Evolutionary conservation across 2,113 vertebrate genomes (phyloP).

Genomic region (Ptilorrhoa leucosticta): DNA sequence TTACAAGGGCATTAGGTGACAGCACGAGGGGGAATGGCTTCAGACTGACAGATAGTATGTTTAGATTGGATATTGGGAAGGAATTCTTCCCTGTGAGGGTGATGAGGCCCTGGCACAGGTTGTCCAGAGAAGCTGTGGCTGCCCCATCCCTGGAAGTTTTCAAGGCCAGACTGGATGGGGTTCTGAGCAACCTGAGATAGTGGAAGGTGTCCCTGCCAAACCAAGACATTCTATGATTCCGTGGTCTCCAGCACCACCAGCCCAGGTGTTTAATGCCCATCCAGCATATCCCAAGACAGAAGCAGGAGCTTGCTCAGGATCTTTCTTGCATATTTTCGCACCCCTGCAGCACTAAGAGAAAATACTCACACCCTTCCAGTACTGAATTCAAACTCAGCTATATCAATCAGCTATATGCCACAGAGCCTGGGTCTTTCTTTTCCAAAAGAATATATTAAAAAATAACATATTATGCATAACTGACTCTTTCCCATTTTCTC

Average conservation of each 20-base stretch:
- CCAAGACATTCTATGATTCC: not conserved
- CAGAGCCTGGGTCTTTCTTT: not conserved
- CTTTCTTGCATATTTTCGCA: not conserved
- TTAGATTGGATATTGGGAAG: not conserved
- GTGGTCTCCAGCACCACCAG: not conserved
- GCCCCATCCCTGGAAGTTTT: not conserved
- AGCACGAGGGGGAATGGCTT: not conserved
- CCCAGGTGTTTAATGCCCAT: not conserved
- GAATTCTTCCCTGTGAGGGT: not conserved
- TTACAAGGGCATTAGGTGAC: not conserved
- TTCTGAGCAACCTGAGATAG: rapidly evolving
- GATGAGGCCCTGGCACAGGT: rapidly evolving
- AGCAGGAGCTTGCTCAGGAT: not conserved
- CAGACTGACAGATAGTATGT: not conserved
- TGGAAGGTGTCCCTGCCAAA: not conserved
- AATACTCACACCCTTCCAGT: rapidly evolving
- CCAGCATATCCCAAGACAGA: not conserved
- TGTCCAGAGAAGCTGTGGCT: not conserved
- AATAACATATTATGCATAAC: not conserved
- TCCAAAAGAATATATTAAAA: not conserved
- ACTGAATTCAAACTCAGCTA: not conserved
- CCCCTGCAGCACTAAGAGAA: not conserved
- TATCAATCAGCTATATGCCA: not conserved
- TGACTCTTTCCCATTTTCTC: conserved; percentile 51
- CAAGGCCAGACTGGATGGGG: rapidly evolving